Base-by-base conservation (phyloP, 1,140 invertebrate genomes). In the Aphaenogaster rudis region DNA sequence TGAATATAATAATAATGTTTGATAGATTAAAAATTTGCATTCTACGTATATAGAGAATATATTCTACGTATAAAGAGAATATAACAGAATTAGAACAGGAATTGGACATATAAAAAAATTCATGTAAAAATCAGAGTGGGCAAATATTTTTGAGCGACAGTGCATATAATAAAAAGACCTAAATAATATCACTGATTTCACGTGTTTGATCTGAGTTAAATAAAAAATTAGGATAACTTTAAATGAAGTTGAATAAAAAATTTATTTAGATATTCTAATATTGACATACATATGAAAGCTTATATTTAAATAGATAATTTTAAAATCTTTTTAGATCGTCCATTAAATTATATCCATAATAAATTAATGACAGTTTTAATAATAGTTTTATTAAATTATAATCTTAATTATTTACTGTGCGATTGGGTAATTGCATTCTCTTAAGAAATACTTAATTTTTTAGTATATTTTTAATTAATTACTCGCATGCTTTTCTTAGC, bases 401-500 rank as follows among this genome's bases (percentile, higher is more conserved):
- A 11, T 52, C 28, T 54, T n/a, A 52, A n/a, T 54, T 54, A 39
- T 78, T 64, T 64, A 36, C 6, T 2, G 5, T 8, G 7, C 33
- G 2, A 28, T 71, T 17, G 13, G 5, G 3, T 28, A 39, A 54
- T 39, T 33, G 28, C 9, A 36, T 3, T 48, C 28, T 1, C 6
- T 21, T 42, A 9, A 28, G 5, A 54, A 54, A 28, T 9, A 54
- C 8, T 15, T 69, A 1, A 21, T 42, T 54, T 42, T 39, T 54
- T 7, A 11, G 3, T 13, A 71, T 42, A 28, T 54, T 50, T 17
- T 74, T 61, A 74, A 74, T 74, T 61, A 74, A 74, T 76, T 48
- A 63, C 21, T 50, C 9, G 15, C 39, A 17, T n/a, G 5, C 2
- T 69, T 61, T 48, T n/a, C 21, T 72, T 61, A 21, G 8, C 54